Percentiles rank a stretch among this genome's conserved stretches.
Conservation (phyloP, 53 echinoderm and acorn worm genomes). For the Holothuria leucospilota region DNA sequence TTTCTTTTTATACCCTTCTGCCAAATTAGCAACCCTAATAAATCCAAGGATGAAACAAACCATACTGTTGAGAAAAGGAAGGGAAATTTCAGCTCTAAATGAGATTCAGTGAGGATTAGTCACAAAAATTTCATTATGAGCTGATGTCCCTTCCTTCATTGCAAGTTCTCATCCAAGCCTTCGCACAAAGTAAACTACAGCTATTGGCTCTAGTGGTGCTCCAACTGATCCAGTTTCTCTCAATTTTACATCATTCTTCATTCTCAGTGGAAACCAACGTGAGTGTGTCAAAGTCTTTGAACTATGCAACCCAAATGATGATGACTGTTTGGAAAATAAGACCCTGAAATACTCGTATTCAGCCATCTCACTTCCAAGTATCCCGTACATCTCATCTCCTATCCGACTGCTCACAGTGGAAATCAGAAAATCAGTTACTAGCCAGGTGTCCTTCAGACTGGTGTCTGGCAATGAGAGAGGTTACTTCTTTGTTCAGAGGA, state of each 20-base stretch:
- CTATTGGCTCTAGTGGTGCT: too few relatives aligned
- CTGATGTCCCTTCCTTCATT: too few relatives aligned
- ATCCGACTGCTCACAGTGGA: slow-evolving; percentile 69
- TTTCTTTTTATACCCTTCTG: too few relatives aligned
- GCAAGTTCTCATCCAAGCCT: too few relatives aligned
- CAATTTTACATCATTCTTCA: neutral
- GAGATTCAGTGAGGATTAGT: too few relatives aligned
- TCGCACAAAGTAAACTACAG: too few relatives aligned
- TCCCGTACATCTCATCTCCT: slow-evolving; percentile 56
- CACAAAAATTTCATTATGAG: too few relatives aligned
- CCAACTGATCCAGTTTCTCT: too few relatives aligned
- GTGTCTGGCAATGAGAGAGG: slow-evolving; percentile 75
- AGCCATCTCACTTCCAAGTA: slow-evolving; percentile 75
- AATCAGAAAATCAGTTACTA: neutral
- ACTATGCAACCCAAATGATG: slow-evolving; percentile 52
- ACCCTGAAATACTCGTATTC: slow-evolving; percentile 64
- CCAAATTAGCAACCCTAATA: too few relatives aligned
- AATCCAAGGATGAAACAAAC: too few relatives aligned
- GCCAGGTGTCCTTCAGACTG: slow-evolving; percentile 38
- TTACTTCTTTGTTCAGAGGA: slow-evolving; percentile 66
- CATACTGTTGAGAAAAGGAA: too few relatives aligned
- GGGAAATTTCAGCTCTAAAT: too few relatives aligned
- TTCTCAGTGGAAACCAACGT: slow-evolving; percentile 41
- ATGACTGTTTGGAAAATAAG: slow-evolving; percentile 40
- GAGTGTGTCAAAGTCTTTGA: slow-evolving; percentile 38